Evolutionary conservation across 2,113 vertebrate species (phyloP).

Genomic region (Corythoichthys intestinalis): DNA sequence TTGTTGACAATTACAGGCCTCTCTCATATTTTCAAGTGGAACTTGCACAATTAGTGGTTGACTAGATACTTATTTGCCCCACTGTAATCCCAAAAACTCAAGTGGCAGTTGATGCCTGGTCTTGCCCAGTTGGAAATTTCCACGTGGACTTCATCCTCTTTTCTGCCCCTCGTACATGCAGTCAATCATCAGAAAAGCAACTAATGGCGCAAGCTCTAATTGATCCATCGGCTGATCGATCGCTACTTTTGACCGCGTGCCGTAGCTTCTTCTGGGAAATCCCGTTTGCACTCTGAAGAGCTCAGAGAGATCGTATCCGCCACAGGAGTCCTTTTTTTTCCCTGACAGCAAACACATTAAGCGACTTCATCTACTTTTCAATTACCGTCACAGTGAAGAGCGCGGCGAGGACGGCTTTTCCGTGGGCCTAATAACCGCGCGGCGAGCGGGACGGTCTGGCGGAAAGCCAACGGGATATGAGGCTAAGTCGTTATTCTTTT

Average conservation of each 20-base stretch:
- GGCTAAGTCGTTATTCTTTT: constrained; percentile 41
- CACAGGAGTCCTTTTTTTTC: background rate
- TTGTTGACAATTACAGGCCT: too few relatives aligned
- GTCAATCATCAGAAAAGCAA: background rate
- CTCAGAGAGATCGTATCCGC: background rate
- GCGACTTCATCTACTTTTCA: constrained; percentile 50
- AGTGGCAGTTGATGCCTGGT: too few relatives aligned
- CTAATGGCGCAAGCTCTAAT: background rate
- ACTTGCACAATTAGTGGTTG: too few relatives aligned
- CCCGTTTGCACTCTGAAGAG: constrained; percentile 9
- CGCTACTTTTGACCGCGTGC: background rate
- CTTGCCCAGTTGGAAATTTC: too few relatives aligned
- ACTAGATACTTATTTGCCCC: too few relatives aligned
- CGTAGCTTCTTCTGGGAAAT: background rate
- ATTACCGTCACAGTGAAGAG: constrained; percentile 31
- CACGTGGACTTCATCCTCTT: too few relatives aligned
- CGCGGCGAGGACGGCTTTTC: constrained; percentile 5
- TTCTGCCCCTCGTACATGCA: too few relatives aligned
- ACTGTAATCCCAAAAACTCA: too few relatives aligned
- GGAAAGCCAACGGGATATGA: constrained; percentile 39
- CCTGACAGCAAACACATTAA: constrained; percentile 22
- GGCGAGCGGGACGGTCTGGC: constrained; percentile 28
- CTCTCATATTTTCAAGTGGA: too few relatives aligned
- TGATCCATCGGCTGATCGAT: background rate
- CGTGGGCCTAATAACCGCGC: constrained; percentile 38